Conservation (phyloP, 1,140 invertebrate species). For the Euwallacea similis region DNA sequence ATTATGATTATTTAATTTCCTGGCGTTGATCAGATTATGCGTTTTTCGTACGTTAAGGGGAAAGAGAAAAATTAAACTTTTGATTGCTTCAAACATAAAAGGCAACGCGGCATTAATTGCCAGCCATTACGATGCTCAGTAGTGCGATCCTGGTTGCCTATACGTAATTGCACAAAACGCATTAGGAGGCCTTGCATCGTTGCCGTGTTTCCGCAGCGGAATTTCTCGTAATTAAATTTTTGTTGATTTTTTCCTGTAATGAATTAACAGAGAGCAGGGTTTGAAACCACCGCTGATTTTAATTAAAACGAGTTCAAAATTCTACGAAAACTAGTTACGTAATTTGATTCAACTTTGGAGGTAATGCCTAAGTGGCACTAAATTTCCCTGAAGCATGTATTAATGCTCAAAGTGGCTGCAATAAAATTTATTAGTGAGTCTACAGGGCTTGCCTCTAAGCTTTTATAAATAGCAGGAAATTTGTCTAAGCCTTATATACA, state of each 20-base stretch:
- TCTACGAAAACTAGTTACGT: background rate
- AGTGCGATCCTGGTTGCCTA: no score
- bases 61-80: no score
- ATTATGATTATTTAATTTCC: no score
- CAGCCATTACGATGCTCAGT: no score
- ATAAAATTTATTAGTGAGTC: conserved; percentile 27
- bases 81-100: no score
- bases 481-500: conserved; percentile 25
- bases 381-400: conserved; percentile 18
- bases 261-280: no score
- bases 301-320: background rate
- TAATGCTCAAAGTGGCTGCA: conserved; percentile 29
- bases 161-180: background rate
- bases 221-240: no score
- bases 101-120: no score
- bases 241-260: no score
- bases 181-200: background rate
- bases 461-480: conserved; percentile 31
- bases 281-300: background rate
- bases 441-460: conserved; percentile 21
- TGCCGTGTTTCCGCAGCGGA: no score
- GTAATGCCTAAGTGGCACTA: conserved; percentile 17
- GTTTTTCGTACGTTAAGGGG: no score
- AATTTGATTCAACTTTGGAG: background rate
- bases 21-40: no score